Evolutionary conservation across 1,140 invertebrate genomes (phyloP).

Genomic region (Leptestheria dahalacensis): DNA sequence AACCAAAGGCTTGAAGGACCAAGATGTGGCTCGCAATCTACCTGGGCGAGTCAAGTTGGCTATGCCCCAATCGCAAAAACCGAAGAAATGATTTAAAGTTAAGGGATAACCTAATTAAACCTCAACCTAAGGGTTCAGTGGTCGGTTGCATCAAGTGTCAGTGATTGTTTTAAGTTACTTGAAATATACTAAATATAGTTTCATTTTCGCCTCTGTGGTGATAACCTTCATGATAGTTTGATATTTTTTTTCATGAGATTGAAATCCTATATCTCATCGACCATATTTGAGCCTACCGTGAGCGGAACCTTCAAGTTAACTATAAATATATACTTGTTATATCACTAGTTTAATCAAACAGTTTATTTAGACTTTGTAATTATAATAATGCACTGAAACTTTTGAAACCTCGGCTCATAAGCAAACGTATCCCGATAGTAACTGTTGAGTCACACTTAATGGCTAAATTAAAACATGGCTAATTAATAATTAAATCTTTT

Average conservation of each 20-base stretch:
- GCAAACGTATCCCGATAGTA: not conserved
- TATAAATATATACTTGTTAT: not conserved
- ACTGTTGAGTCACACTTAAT: not conserved
- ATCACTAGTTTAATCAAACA: not conserved
- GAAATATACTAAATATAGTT: no score
- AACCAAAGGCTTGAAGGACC: conserved; percentile 82
- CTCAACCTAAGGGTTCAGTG: not conserved
- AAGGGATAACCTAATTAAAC: not conserved
- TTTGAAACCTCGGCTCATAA: not conserved
- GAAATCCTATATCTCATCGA: no score
- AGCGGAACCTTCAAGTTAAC: no score
- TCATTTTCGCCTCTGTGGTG: no score
- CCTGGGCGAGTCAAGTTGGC: conserved; percentile 94
- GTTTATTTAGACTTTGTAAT: not conserved
- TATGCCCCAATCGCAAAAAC: conserved; percentile 24
- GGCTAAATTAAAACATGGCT: not conserved
- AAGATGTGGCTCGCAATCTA: conserved; percentile 81
- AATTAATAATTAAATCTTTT: not conserved
- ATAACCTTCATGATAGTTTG: no score
- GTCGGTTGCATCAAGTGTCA: no score
- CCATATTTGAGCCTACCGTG: no score
- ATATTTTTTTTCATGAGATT: no score
- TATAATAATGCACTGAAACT: not conserved
- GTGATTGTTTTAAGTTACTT: no score
- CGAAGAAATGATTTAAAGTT: conserved; percentile 19